phyloP scores from a whole-genome alignment of 2,113 vertebrate species.

The Toxotes jaculatrix region DNA sequence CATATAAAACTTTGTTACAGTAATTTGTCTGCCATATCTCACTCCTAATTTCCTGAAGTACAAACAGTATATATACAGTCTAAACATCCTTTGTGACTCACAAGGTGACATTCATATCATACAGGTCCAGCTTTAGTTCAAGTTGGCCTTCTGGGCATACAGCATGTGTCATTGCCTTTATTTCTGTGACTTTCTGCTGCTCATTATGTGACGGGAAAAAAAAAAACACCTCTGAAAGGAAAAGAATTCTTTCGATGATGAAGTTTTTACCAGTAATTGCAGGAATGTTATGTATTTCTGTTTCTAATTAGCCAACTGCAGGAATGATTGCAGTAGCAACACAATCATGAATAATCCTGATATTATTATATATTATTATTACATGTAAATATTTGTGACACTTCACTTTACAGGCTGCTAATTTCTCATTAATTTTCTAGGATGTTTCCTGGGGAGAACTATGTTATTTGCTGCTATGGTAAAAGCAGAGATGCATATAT shows the following conservation, averaged over 20 bases:
- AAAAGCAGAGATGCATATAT: neutral
- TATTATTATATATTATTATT: neutral
- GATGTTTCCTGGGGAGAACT: neutral
- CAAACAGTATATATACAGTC: neutral
- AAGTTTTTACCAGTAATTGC: neutral
- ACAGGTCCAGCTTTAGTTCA: conserved; percentile 31
- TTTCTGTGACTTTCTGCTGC: neutral
- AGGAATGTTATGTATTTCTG: neutral
- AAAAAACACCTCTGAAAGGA: neutral
- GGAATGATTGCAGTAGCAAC: neutral
- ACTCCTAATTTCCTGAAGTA: neutral
- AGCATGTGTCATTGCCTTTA: neutral
- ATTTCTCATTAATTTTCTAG: neutral
- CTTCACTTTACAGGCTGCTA: neutral
- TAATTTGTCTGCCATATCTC: neutral
- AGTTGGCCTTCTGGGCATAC: neutral
- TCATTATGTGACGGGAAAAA: neutral
- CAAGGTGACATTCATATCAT: conserved; percentile 1
- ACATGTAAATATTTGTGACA: neutral
- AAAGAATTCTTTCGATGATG: neutral
- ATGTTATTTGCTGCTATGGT: neutral
- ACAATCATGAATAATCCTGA: neutral
- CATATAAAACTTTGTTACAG: too few species aligned
- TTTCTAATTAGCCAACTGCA: neutral
- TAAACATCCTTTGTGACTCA: conserved; percentile 21